Conservation (phyloP, 2,113 vertebrate species). For the Pantherophis guttatus region DNA sequence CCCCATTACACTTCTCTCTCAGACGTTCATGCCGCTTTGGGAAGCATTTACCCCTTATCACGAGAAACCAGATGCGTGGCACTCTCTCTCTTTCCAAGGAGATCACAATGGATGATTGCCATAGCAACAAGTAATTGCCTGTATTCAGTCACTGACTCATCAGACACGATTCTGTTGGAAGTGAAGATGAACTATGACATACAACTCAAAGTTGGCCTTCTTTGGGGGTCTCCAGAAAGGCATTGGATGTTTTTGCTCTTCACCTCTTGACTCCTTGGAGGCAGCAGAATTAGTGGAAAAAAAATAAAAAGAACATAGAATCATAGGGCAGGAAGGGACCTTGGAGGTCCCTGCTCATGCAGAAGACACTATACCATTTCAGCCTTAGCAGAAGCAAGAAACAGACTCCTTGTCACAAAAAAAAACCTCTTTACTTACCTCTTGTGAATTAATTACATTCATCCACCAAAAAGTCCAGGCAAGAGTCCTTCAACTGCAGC, state of each 20-base stretch:
- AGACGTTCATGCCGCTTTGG: background rate
- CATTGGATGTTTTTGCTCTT: background rate
- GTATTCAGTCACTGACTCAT: slow-evolving; percentile 7
- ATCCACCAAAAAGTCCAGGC: no score
- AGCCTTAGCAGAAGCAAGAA: no score
- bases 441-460: no score
- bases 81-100: background rate
- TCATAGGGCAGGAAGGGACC: background rate
- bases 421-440: no score
- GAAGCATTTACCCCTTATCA: slow-evolving; percentile 1
- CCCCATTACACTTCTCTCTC: background rate
- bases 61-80: background rate
- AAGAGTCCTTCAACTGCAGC: no score
- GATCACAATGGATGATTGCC: slow-evolving; percentile 9
- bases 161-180: background rate
- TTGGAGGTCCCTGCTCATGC: background rate
- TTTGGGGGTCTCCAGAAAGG: background rate
- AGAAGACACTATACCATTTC: no score
- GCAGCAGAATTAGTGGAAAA: background rate
- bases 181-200: background rate
- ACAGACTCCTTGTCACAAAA: no score
- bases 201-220: background rate
- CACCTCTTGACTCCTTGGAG: background rate
- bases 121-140: slow-evolving; percentile 10
- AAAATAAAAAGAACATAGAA: background rate